Evolutionary conservation across 2,888 invertebrate species (phyloP), one percentile per base, ranked within the genome.

Genomic region (Chloromyia formosa): DNA sequence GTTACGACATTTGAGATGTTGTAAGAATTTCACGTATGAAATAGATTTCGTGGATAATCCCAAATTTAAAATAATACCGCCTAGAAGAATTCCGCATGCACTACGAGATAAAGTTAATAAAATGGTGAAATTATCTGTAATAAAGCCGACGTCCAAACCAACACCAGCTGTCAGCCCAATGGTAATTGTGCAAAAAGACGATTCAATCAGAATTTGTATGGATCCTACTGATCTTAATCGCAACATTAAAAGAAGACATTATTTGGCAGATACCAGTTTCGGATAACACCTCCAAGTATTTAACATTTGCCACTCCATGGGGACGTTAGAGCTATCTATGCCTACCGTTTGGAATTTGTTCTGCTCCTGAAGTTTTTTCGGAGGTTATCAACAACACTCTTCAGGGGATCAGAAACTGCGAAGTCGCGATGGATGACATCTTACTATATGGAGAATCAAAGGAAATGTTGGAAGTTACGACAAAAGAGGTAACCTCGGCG

Each of bases 381-480:
- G 27, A 35, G 27, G 27, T 35, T 7, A 35, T 35, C 2, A 35
- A 35, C 27, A 35, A 35, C 27, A 35, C 27, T 35, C 7, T 35
- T 4, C 27, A 35, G 2, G 27, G 27, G 2, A 35, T 35, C 27
- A 35, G 27, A 35, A 35, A 35, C 27, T 35, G 54, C 18, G 54
- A 54, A 54, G 54, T 54, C 1, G 54, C 54, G 18, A 54, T 54
- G 54, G 54, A 54, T 54, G 54, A 54, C 54, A 54, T 54, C 54
- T 9, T 54, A n/a, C 16, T 54, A 4, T 54, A 54, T 18, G 18
- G 18, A 16, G 18, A 54, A 16, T n/a, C 16, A 2, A n/a, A 54
- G 18, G 54, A n/a, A 54, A 35, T 35, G 27, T 35, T 35, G 27
- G 27, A 35, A 35, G 7, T 2, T 35, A 35, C 27, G 27, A 35